phyloP scores from a whole-genome alignment of 2,113 vertebrate species.

The Zingel zingel region DNA sequence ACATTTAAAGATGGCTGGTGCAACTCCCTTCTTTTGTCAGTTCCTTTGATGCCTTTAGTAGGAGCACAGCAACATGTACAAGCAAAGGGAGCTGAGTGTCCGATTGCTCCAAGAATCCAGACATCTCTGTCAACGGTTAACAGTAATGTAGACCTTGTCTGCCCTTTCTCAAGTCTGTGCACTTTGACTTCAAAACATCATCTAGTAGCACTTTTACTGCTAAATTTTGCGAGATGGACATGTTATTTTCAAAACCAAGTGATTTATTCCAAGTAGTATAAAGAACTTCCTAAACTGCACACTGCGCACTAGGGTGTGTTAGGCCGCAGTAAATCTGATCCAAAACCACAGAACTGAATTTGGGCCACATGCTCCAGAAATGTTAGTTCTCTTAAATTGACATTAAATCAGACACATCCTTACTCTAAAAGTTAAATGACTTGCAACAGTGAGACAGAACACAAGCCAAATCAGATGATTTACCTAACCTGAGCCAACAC shows the following conservation, averaged over 20 bases:
- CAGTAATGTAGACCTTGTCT: not conserved
- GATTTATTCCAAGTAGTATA: conserved; percentile 58
- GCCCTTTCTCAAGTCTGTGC: not conserved
- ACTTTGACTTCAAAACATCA: conserved; percentile 22
- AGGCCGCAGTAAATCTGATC: conserved; percentile 60
- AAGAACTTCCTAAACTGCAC: conserved; percentile 60
- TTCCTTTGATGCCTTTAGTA: conserved; percentile 43
- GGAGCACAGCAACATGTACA: not conserved
- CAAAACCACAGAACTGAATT: conserved; percentile 70
- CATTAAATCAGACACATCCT: conserved; percentile 73
- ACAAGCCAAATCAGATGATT: conserved; percentile 62
- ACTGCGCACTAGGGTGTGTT: conserved; percentile 59
- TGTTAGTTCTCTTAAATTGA: conserved; percentile 68
- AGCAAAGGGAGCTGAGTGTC: conserved; percentile 4
- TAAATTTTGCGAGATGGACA: conserved; percentile 31
- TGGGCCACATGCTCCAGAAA: conserved; percentile 59
- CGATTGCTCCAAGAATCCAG: conserved; percentile 3
- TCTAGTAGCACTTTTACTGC: conserved; percentile 34
- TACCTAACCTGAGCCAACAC: conserved; percentile 64
- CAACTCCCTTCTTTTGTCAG: conserved; percentile 19
- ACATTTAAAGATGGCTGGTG: conserved; percentile 44
- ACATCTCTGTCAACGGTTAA: not conserved
- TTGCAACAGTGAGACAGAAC: conserved; percentile 50
- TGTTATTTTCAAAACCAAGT: conserved; percentile 56
- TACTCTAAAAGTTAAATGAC: conserved; percentile 61